A percentile compares a stretch with the other conserved stretches of the same genome.
Conservation (phyloP, 1,140 invertebrate genomes). For the Eufriesea mexicana region DNA sequence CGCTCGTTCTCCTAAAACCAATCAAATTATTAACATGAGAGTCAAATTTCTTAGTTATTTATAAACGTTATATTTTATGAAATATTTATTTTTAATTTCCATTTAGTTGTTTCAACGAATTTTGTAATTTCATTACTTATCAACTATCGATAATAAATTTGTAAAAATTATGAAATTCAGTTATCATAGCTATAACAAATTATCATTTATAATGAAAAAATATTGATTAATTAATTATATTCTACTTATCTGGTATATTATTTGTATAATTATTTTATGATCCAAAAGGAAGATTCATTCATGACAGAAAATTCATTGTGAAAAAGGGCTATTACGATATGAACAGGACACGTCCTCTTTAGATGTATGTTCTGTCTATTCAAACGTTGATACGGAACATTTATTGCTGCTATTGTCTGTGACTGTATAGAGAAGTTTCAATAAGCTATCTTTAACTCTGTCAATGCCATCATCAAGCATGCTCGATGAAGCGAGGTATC, state of each 20-base stretch:
- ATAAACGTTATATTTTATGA: too few relatives aligned
- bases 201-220: not conserved
- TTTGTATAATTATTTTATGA: not conserved
- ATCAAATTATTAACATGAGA: too few relatives aligned
- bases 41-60: not conserved
- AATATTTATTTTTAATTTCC: too few relatives aligned
- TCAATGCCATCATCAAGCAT: conserved; percentile 52
- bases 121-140: too few relatives aligned
- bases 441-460: conserved; percentile 57
- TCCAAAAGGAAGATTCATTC: not conserved
- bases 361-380: conserved; percentile 1
- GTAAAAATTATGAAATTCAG: not conserved
- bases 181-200: not conserved
- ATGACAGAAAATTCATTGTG: not conserved
- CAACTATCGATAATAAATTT: not conserved
- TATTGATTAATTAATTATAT: not conserved
- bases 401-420: conserved; percentile 36
- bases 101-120: too few relatives aligned
- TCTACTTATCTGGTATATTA: not conserved
- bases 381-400: conserved; percentile 24
- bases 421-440: conserved; percentile 38
- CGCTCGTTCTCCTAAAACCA: conserved; percentile 73
- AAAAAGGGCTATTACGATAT: not conserved
- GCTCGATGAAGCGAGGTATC: conserved; percentile 30
- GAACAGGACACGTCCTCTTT: conserved; percentile 12